Base-by-base conservation (phyloP, 2,113 vertebrate genomes). In the Saguinus midas region DNA sequence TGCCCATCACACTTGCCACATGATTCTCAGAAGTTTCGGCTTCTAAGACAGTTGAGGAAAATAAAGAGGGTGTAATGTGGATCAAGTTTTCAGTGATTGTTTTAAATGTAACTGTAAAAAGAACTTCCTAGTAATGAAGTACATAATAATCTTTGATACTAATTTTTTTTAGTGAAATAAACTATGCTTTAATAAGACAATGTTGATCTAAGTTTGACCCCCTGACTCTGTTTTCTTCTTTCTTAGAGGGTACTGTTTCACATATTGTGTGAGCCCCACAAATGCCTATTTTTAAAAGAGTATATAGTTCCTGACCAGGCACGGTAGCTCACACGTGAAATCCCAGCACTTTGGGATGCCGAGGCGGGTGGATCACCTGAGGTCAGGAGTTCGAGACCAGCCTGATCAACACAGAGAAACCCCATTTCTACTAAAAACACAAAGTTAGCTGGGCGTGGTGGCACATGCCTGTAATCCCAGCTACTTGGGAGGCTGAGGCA, bases 91-190 rank as follows among this genome's bases (percentile, higher is more conserved):
- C 90, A 8, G 94, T 97, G 95, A 98, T 96, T 97, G 84, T 86
- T 93, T 86, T 97, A 98, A 94, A 90, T 95, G 58, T 96, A 91
- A 91, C 94, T 98, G 97, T 81, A 92, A 97, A 92, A 97, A 89
- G n/a, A 95, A 89, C 95, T 97, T 96, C 91, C 78, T 94, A 96
- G 92, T 97, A 96, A 96, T 89, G 0, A 0, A 97, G 92, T 87
- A 92, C 81, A 90, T 72, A 97, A 82, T 86, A 98, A 64, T 97
- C 50, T 83, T 94, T 95, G 55, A 85, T 95, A 85, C 5, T 87
- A 27, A 57, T 91, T 80, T 75, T 92, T 97, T 79, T 32, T 14
- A 97, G 58, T 87, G 96, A 98, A 97, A 97, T 81, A 98, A 96
- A 97, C 45, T 23, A 72, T 86, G 0, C 52, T 98, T 97, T 89